phyloP scores from a whole-genome alignment of 2,113 vertebrate genomes.

The Sinocyclocheilus grahami region DNA sequence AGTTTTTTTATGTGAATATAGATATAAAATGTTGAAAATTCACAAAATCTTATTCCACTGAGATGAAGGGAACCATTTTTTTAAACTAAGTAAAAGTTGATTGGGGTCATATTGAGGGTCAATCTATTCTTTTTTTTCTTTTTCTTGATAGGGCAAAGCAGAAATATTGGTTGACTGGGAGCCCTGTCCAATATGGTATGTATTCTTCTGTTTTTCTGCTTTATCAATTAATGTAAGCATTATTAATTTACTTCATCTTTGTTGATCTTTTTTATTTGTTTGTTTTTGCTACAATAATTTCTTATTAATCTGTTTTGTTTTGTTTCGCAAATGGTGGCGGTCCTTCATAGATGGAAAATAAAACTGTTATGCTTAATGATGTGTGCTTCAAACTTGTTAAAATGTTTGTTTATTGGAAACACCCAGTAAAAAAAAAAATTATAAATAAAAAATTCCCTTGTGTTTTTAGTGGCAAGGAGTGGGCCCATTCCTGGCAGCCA shows the following conservation, averaged over 20 bases:
- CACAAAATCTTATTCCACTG: no score
- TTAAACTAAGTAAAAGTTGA: no score
- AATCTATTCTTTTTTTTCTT: no score
- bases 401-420: not conserved
- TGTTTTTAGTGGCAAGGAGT: slow-evolving; percentile 2
- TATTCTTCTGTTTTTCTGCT: not conserved
- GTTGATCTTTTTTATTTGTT: not conserved
- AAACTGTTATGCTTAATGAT: not conserved
- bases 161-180: slow-evolving; percentile 1
- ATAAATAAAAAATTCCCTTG: not conserved
- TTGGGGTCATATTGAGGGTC: no score
- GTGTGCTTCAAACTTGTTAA: not conserved
- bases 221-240: not conserved
- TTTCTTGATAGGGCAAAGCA: not conserved
- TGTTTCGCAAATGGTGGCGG: not conserved
- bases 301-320: not conserved
- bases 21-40: no score
- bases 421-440: no score
- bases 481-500: slow-evolving; percentile 2
- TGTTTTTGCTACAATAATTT: not conserved
- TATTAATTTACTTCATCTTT: not conserved
- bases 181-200: not conserved
- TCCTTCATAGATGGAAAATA: not conserved
- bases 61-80: no score
- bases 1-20: no score